Evolutionary conservation across 2,888 invertebrate species (phyloP), one percentile per base, ranked within the genome.

Genomic region (Sinelater perroti): DNA sequence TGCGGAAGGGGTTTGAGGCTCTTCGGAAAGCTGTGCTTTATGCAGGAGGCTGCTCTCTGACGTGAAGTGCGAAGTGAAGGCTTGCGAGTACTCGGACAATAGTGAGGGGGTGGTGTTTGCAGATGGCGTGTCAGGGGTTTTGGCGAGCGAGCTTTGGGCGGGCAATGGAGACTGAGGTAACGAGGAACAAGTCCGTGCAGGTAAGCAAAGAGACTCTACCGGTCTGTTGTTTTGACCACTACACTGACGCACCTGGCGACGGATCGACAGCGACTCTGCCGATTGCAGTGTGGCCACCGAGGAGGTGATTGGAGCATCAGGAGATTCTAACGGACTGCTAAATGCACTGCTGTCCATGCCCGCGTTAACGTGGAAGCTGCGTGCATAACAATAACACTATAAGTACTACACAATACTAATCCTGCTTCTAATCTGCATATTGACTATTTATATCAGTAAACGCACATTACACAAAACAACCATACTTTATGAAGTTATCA

Each of bases 261-360:
- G 77, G 50, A 77, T 70, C 56, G 79, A 78, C 67, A 84, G 81
- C 61, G 81, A 80, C 65, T 87, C 87, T 80, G 85, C 84, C 79
- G 85, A 85, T 69, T 85, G 85, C 75, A 87, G 82, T 64, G 87
- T 87, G 24, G 82, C 86, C 63, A 86, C 82, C 53, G 86, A 86
- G 72, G 86, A 86, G 60, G 86, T 86, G 63, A 86, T 83, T 51
- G 85, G 86, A 40, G 83, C 88, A 69, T 90, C 90, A 14, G 90
- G 90, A 8, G 90, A 91, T 76, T 93, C 92, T 74, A 91, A 80
- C n/a, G 93, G 92, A 61, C 91, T 91, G 65, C 90, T 90, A 56
- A 89, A 82, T 3, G 91, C 87, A 46, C 91, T 90, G 63, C 85
- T 85, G 44, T 91, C 91, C 66, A 87, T 83, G 74, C 89, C 90